These are phyloP conservation scores for Luscinia luscinia DNA, from an alignment of 2,797 vertebrate species.

Conservation along the genomic window DNA sequence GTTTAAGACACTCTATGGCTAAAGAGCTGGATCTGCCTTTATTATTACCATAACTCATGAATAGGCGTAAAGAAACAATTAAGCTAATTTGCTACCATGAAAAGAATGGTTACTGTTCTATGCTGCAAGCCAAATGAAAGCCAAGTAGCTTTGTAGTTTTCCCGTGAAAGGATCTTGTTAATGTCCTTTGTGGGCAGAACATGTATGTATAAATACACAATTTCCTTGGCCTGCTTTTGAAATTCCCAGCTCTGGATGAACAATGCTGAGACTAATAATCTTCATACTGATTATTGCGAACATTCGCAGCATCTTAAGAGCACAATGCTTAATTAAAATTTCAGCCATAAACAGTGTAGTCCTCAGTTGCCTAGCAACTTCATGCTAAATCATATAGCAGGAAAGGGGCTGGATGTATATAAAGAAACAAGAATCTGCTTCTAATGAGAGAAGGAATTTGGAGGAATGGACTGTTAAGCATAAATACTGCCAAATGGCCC, in stretches of 20 bases:
- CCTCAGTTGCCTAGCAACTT: background rate
- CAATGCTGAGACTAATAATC: background rate
- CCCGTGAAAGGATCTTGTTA: background rate
- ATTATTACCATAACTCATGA: background rate
- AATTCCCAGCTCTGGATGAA: background rate
- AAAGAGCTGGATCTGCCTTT: background rate
- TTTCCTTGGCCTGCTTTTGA: background rate
- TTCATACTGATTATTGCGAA: background rate
- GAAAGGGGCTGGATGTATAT: background rate
- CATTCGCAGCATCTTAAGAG: background rate
- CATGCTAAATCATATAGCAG: background rate
- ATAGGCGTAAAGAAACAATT: background rate
- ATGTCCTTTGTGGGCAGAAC: background rate
- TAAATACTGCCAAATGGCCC: background rate
- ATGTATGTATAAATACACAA: background rate
- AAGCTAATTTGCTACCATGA: background rate
- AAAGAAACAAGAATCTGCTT: background rate
- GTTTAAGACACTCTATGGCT: background rate
- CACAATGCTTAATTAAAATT: slow-evolving; percentile 3
- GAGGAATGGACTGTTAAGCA: background rate
- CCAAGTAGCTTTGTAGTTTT: background rate
- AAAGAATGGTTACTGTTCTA: background rate
- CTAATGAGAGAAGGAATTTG: background rate
- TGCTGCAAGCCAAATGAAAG: background rate
- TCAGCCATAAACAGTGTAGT: background rate